Base-by-base conservation (phyloP, 2,888 invertebrate species). In the Erebia ligea region DNA sequence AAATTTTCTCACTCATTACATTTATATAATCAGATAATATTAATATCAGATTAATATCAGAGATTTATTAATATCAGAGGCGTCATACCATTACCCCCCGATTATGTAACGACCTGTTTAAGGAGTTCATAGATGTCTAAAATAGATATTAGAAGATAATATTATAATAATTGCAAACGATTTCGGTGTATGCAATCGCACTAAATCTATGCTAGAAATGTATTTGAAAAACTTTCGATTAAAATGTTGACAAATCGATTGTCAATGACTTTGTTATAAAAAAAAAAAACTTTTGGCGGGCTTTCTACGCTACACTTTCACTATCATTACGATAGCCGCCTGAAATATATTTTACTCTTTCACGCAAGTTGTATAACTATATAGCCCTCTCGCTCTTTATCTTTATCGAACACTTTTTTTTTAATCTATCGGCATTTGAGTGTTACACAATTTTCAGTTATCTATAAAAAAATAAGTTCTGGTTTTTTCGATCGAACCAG, bases 161-260 rank as follows among this genome's bases (percentile, higher is more conserved):
- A 48, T 48, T 15, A 48, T 48, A 13, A 48, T 10, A 48, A 48
- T 15, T 15, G 45, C 40, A 40, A 40, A 40, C 13, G 45, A 45
- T 45, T 9, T 52, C 52, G n/a, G 1, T 48, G n/a, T 6, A 50
- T 21, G 21, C 3, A 9, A 54, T 56, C 11, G 19, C 56, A 21
- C 13, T 57, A 62, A 62, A 62, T 62, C 62, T 62, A 62, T 15
- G 61, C 45, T 42, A 8, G 34, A 56, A 40, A 57, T 66, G 17
- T 61, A 9, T 68, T 81, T 76, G 40, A 71, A 66, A 58, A 81
- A 86, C 89, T 88, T 88, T 88, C 89, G 79, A 82, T 87, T 86
- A 40, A 76, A 75, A 74, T 76, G 17, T 76, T 75, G 73, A 75
- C 78, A 73, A 76, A 75, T 78, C 80, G 76, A 81, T 81, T 78